Percentiles rank a stretch among this genome's conserved stretches.
These are phyloP conservation scores for Suncus etruscus DNA, from an alignment of 2,113 vertebrate genomes.

Conservation along the genomic window DNA sequence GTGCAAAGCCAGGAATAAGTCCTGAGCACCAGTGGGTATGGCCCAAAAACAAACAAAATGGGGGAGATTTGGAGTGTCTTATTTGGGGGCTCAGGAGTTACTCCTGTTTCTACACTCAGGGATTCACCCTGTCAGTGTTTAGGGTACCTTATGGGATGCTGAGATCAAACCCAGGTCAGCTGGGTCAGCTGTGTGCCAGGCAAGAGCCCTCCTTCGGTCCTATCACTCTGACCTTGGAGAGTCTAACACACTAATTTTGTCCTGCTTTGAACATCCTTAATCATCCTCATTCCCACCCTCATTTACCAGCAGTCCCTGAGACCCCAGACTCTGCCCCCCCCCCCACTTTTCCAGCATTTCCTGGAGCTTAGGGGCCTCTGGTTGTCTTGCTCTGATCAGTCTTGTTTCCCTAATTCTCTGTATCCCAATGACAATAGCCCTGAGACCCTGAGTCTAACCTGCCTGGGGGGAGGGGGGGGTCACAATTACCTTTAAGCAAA, in stretches of 20 bases:
- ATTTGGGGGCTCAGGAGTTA: no score
- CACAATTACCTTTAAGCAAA: not conserved
- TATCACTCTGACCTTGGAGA: no score
- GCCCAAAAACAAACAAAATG: no score
- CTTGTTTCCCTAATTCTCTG: not conserved
- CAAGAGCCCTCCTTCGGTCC: no score
- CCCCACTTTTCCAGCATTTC: accelerated
- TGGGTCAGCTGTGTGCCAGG: no score
- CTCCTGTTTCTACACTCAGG: no score
- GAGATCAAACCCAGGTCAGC: no score
- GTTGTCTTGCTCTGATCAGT: not conserved
- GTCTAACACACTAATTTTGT: not conserved
- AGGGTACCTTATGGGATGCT: no score
- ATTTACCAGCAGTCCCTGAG: not conserved
- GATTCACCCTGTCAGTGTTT: no score
- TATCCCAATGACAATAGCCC: not conserved
- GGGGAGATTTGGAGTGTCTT: not conserved
- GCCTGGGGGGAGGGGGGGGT: not conserved
- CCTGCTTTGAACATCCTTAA: not conserved
- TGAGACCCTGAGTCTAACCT: not conserved
- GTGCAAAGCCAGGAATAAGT: no score
- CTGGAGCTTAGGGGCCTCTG: no score
- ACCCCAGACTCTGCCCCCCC: not conserved
- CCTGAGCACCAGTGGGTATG: no score
- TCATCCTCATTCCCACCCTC: not conserved